Evolutionary conservation across 2,797 vertebrate genomes (phyloP).

Genomic region (Crenuchus spilurus): DNA sequence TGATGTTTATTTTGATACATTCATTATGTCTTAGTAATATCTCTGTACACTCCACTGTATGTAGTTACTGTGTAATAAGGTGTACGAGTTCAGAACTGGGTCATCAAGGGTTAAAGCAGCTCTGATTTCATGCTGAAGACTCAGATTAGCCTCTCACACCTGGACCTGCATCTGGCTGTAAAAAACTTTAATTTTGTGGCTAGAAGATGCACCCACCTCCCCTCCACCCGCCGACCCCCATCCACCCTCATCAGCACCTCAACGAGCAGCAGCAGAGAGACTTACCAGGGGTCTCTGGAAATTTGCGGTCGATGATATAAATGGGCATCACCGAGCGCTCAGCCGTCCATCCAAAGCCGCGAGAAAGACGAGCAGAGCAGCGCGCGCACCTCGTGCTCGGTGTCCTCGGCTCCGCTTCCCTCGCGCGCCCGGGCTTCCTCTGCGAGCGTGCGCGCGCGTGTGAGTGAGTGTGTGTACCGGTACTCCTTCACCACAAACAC

Average conservation of each 20-base stretch:
- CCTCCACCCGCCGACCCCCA: neutral
- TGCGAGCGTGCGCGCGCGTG: neutral
- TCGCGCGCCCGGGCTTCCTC: neutral
- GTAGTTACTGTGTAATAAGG: no score
- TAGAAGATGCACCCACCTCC: neutral
- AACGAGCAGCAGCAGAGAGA: slow-evolving; percentile 35
- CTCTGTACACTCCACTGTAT: no score
- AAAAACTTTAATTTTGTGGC: neutral
- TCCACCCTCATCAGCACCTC: neutral
- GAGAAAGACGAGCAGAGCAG: slow-evolving; percentile 56
- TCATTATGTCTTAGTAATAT: no score
- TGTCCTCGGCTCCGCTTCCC: neutral
- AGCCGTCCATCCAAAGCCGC: slow-evolving; percentile 75
- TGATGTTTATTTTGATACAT: no score
- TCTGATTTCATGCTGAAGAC: no score
- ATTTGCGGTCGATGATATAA: slow-evolving; percentile 85
- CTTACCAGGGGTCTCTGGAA: slow-evolving; percentile 84
- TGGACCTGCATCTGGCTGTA: no score
- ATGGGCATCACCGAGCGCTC: slow-evolving; percentile 83
- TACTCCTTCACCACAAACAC: neutral
- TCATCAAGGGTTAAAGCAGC: no score
- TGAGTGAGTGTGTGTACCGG: neutral
- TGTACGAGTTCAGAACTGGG: no score
- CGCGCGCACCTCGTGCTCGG: neutral
- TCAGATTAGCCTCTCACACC: no score